A percentile compares a stretch with the other conserved stretches of the same genome.
phyloP scores from a whole-genome alignment of 2,113 vertebrate species.

The Cavia aperea region DNA sequence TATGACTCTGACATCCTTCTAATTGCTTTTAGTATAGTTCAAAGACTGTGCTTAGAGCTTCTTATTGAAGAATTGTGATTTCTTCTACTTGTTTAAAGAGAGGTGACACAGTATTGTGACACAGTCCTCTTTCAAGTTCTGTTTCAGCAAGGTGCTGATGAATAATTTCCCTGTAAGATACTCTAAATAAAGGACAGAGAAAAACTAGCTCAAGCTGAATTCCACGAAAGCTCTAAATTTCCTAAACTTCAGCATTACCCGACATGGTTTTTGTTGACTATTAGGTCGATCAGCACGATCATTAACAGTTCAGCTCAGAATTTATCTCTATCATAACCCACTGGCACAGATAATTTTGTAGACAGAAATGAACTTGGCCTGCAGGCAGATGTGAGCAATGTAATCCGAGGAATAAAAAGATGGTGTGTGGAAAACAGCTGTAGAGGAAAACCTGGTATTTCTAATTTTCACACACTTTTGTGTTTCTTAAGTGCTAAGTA shows the following conservation, averaged over 20 bases:
- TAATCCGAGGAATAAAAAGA: neutral
- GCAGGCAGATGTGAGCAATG: constrained; percentile 23
- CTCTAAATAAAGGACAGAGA: constrained; percentile 26
- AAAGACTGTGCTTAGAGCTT: constrained; percentile 9
- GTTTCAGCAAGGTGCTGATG: neutral
- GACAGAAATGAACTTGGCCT: constrained; percentile 7
- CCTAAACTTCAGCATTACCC: constrained; percentile 2
- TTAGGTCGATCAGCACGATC: neutral
- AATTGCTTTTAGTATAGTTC: constrained; percentile 5
- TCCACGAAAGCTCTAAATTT: constrained; percentile 1
- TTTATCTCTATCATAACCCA: constrained; percentile 33
- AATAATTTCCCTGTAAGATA: constrained; percentile 12
- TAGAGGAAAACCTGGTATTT: constrained; percentile 41
- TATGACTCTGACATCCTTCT: neutral
- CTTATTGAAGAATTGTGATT: neutral
- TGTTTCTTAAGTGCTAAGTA: constrained; percentile 52
- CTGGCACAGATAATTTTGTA: neutral
- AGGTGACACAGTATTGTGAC: neutral
- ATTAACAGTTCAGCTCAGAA: constrained; percentile 37
- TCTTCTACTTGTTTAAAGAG: neutral
- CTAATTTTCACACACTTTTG: constrained; percentile 22
- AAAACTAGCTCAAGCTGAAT: constrained; percentile 22
- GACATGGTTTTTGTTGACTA: neutral
- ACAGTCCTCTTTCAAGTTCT: neutral
- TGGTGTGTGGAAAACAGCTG: constrained; percentile 47